phyloP scores from a whole-genome alignment of 2,113 vertebrate genomes.

The Brachyistius frenatus region DNA sequence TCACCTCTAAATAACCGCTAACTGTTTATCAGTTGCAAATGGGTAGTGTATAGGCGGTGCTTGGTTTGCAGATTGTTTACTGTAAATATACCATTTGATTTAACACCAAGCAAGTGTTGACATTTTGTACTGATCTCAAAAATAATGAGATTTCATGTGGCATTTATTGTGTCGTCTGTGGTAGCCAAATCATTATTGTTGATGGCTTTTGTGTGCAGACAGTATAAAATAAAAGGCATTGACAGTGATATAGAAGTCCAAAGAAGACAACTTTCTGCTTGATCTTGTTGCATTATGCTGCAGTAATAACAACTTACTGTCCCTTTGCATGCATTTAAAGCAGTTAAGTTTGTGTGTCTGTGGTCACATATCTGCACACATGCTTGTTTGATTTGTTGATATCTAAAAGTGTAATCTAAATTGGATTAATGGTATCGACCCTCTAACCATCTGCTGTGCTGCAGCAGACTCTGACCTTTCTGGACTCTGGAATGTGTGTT shows the following conservation, averaged over 20 bases:
- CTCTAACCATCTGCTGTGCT: neutral
- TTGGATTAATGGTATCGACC: slow-evolving; percentile 8
- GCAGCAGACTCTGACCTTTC: slow-evolving; percentile 36
- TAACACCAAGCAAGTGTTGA: neutral
- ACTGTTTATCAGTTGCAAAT: neutral
- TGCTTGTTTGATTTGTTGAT: neutral
- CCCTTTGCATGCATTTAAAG: neutral
- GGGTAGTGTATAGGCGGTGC: neutral
- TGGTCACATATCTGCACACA: neutral
- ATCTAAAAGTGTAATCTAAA: neutral
- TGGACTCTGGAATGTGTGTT: slow-evolving; percentile 68
- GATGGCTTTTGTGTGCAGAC: neutral
- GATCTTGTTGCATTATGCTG: slow-evolving; percentile 1
- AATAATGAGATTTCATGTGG: too few species aligned
- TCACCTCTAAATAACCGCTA: neutral
- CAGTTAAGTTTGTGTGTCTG: neutral
- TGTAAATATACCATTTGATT: neutral
- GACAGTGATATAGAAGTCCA: neutral
- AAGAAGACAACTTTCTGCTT: neutral
- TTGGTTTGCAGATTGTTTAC: neutral
- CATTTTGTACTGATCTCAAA: neutral
- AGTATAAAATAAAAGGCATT: neutral
- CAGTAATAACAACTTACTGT: neutral
- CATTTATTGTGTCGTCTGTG: neutral
- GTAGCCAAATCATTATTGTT: neutral